phyloP scores from a whole-genome alignment of 2,113 vertebrate genomes.

The Baryphthengus martii region DNA sequence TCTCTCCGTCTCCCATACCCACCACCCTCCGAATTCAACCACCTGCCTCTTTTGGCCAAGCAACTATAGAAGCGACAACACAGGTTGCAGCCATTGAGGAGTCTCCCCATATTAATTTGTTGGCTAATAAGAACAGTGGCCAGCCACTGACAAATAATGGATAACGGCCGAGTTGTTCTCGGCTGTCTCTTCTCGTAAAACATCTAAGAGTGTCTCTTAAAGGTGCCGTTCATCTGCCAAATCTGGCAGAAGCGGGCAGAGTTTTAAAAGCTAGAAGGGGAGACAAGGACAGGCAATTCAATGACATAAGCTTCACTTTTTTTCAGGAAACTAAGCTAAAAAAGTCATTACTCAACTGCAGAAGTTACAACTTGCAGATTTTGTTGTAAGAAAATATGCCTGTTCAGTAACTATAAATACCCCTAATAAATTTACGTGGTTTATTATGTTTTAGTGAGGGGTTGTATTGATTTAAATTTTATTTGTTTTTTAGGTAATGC shows the following conservation, averaged over 20 bases:
- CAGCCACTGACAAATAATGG: conserved; percentile 44
- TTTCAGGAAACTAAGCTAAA: background rate
- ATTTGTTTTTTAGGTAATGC: background rate
- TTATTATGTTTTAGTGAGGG: background rate
- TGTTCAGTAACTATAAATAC: conserved; percentile 60
- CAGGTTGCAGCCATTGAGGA: background rate
- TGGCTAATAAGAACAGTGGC: conserved; percentile 37
- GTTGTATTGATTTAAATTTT: background rate
- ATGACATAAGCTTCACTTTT: background rate
- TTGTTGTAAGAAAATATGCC: conserved; percentile 54
- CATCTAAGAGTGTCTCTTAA: background rate
- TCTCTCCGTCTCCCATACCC: fast-evolving
- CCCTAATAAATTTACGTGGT: conserved; percentile 29
- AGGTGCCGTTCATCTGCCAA: background rate
- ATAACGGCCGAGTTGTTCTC: conserved; percentile 24
- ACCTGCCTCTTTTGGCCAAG: background rate
- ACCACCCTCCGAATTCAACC: background rate
- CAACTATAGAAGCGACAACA: background rate
- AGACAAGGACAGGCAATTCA: conserved; percentile 18
- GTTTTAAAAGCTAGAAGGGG: background rate
- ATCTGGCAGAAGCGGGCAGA: background rate
- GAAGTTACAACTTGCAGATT: conserved; percentile 48
- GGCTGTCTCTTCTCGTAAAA: conserved; percentile 13
- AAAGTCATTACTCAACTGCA: background rate
- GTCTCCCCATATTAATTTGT: background rate